phyloP scores from a whole-genome alignment of 2,113 vertebrate species.

The Galemys pyrenaicus region DNA sequence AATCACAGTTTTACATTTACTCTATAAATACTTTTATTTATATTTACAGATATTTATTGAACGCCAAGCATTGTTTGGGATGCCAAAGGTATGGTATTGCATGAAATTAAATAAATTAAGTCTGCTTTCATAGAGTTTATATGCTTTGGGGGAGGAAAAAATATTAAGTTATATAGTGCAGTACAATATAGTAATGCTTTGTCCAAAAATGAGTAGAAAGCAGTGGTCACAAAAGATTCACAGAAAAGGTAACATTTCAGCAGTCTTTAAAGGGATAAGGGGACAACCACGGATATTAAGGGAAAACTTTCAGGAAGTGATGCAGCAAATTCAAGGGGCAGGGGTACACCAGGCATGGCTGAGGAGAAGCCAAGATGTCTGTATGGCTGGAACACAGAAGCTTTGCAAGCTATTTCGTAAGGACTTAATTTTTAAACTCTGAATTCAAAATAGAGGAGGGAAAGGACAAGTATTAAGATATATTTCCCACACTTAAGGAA shows the following conservation, averaged over 20 bases:
- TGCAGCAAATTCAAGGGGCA: not conserved
- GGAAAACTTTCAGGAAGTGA: not conserved
- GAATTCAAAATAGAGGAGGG: not conserved
- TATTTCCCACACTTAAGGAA: not conserved
- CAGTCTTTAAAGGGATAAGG: not conserved
- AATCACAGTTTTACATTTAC: slow-evolving; percentile 12
- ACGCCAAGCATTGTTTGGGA: not conserved
- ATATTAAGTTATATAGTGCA: not conserved
- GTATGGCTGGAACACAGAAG: not conserved
- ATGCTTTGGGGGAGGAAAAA: not conserved
- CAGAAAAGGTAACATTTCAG: not conserved
- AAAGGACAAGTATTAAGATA: not conserved
- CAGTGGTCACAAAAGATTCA: not conserved
- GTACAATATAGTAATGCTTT: not conserved
- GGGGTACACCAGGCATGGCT: not conserved
- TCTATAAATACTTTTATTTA: not conserved
- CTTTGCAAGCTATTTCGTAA: not conserved
- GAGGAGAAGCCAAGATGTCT: not conserved
- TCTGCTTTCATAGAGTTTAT: not conserved
- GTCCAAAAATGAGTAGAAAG: not conserved
- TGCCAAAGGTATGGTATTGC: not conserved
- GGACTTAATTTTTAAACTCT: not conserved
- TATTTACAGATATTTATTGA: not conserved
- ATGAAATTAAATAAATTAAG: not conserved
- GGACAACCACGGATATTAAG: not conserved